Percentiles rank a stretch among this genome's conserved stretches.
Evolutionary conservation across 2,113 vertebrate genomes (phyloP).

Genomic region (Paedocypris sp.): DNA sequence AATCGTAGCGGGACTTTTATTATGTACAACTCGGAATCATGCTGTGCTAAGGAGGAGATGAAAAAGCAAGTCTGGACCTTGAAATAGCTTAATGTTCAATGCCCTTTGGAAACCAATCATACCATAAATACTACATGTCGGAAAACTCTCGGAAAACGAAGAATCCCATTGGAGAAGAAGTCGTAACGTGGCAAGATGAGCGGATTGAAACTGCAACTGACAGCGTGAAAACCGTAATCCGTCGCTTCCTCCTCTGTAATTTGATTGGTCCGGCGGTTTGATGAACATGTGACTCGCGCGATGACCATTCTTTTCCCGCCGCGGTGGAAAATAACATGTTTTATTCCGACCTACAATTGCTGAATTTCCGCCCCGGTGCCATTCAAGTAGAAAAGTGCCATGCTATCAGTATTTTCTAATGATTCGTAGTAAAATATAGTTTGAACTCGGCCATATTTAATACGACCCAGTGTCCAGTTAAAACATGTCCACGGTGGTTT

Average conservation of each 20-base stretch:
- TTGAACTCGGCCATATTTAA: conserved; percentile 53
- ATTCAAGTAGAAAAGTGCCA: conserved; percentile 43
- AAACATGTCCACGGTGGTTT: conserved; percentile 36
- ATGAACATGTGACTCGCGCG: conserved; percentile 22
- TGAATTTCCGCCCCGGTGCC: conserved; percentile 39
- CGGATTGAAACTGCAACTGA: not conserved
- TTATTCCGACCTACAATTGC: conserved; percentile 54
- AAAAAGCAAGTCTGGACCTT: conserved; percentile 39
- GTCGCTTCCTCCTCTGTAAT: conserved; percentile 26
- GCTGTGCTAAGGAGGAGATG: too few species aligned
- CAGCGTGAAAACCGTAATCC: conserved; percentile 6
- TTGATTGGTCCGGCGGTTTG: conserved; percentile 20
- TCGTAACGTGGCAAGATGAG: not conserved
- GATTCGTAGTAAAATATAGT: conserved; percentile 43
- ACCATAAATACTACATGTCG: conserved; percentile 46
- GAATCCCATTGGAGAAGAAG: not conserved
- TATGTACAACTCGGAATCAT: conserved; percentile 59
- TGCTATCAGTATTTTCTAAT: conserved; percentile 56
- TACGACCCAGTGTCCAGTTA: conserved; percentile 53
- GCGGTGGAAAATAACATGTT: conserved; percentile 31
- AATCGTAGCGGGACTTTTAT: conserved; percentile 40
- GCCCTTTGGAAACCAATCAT: conserved; percentile 50
- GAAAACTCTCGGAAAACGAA: not conserved
- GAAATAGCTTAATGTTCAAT: conserved; percentile 52
- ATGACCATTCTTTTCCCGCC: too few species aligned